These are phyloP conservation scores for Acipenser transmontanus DNA, from an alignment of 2,797 vertebrate genomes.

Conservation along the genomic window DNA sequence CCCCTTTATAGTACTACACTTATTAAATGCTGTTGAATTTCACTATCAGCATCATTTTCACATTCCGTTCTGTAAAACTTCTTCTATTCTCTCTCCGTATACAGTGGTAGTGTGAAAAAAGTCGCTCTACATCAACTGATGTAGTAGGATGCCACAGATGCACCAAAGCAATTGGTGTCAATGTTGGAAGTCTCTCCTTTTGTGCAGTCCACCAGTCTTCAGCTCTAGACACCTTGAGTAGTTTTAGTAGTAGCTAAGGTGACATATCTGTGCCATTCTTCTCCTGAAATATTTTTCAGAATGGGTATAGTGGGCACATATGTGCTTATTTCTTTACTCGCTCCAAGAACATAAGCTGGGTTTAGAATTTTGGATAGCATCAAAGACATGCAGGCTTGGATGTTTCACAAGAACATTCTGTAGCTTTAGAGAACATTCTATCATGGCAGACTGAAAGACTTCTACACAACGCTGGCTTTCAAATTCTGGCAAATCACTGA, in stretches of 20 bases:
- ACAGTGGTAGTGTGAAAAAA: too few relatives aligned
- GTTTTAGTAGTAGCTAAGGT: background rate
- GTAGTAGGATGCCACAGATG: background rate
- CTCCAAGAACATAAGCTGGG: conserved; percentile 1
- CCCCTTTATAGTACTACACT: too few relatives aligned
- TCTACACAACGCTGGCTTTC: too few relatives aligned
- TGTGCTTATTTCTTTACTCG: background rate
- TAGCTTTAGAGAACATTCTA: conserved; percentile 3
- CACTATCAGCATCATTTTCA: too few relatives aligned
- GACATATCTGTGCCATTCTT: background rate
- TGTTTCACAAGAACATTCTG: background rate
- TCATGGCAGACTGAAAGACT: background rate
- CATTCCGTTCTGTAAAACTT: too few relatives aligned
- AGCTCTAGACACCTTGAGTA: background rate
- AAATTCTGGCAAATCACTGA: too few relatives aligned
- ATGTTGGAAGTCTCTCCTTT: background rate
- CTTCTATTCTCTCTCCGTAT: too few relatives aligned
- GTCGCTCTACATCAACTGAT: too few relatives aligned
- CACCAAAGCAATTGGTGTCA: background rate
- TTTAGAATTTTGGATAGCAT: conserved; percentile 1
- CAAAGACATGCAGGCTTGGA: background rate
- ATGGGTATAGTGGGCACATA: background rate
- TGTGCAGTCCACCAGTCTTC: background rate
- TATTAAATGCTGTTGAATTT: too few relatives aligned
- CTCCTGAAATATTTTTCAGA: background rate